A percentile compares a stretch with the other conserved stretches of the same genome.
phyloP scores from a whole-genome alignment of 2,888 invertebrate species.

The Cataglyphis albicans region DNA sequence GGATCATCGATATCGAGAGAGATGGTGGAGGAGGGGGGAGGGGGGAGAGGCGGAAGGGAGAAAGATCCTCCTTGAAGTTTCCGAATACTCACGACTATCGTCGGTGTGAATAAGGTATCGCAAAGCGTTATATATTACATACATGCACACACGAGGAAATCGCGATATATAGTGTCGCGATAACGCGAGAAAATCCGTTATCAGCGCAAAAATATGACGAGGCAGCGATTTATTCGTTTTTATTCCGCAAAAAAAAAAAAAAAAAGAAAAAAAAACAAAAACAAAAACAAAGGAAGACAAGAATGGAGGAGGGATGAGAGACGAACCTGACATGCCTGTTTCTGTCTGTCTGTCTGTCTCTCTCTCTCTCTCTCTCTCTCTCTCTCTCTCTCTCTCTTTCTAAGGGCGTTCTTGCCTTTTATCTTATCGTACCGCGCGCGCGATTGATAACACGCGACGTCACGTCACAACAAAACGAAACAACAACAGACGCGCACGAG shows the following conservation, averaged over 20 bases:
- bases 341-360: not conserved
- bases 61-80: not conserved
- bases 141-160: conserved; percentile 3
- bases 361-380: conserved; percentile 1
- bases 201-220: not conserved
- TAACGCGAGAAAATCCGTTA: not conserved
- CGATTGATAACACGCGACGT: conserved; percentile 23
- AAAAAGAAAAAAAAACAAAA: too few species aligned
- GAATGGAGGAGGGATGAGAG: not conserved
- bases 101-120: not conserved
- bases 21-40: too few species aligned
- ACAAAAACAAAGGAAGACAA: not conserved
- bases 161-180: not conserved
- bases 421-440: conserved; percentile 37
- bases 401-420: not conserved
- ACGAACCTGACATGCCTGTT: conserved; percentile 33
- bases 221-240: not conserved
- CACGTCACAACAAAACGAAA: not conserved
- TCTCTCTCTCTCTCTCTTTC: not conserved
- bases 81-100: not conserved
- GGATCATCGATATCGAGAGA: not conserved
- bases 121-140: not conserved
- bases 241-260: not conserved
- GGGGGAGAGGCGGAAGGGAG: too few species aligned
- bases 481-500: conserved; percentile 51